Evolutionary conservation across 1,140 invertebrate species (phyloP), one percentile per base, ranked within the genome.

Genomic region (Wiebesia pumilae): DNA sequence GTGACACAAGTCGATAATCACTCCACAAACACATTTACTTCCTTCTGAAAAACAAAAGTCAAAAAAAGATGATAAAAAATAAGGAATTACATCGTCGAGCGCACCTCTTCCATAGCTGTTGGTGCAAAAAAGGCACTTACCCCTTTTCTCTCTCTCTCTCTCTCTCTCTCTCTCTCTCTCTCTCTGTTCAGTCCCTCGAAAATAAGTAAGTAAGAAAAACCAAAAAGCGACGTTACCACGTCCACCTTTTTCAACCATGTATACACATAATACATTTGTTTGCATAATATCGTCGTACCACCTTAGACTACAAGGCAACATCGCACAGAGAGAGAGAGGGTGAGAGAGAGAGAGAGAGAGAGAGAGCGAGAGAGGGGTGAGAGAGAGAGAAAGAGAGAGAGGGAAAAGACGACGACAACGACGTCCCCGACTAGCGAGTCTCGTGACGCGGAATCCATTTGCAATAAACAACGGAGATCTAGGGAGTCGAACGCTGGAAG

Each of bases 401-500:
- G 30, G 35, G 30, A 69, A 7, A 35, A 9, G 16, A 19, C 21
- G 35, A 16, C 3, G 69, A 38, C 3, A 38, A 14, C 4, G 69
- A 38, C 21, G 21, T 69, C 35, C 69, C n/a, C 69, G 19, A 30
- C 33, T 7, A 19, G 33, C 30, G 27, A 77, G n/a, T 90, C 90
- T 91, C 91, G 90, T 92, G 90, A 91, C 91, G 90, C 89, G 90
- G 92, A 93, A 94, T 93, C 92, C 93, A 94, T 93, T 94, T 93
- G 93, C 93, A 94, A 94, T 94, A 94, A 94, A 93, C 93, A 93
- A 93, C 93, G 87, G 88, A 92, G 92, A 93, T 93, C 92, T 92
- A 62, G 75, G 69, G 71, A 40, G 86, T 77, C 35, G 10, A 77
- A 47, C 77, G 84, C 33, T 43, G 62, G 82, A 83, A 69, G 47